Evolutionary conservation across 2,113 vertebrate species (phyloP).

Genomic region (Halichoerus grypus): DNA sequence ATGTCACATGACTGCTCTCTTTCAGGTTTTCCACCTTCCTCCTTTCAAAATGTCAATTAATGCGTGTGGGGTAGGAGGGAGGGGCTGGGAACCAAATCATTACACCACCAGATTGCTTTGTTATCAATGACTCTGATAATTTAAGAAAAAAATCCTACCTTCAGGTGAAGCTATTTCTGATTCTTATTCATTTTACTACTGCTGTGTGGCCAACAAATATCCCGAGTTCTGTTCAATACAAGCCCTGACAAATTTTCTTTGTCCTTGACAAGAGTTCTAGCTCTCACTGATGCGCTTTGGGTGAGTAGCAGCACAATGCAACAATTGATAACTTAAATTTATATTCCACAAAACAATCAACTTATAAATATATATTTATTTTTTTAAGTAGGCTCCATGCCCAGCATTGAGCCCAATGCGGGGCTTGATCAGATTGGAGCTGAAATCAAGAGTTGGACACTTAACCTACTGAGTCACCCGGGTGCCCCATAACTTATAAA

Average conservation of each 20-base stretch:
- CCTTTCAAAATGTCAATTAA: conserved; percentile 69
- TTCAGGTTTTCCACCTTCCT: conserved; percentile 53
- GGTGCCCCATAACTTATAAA: background rate
- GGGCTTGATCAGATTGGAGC: background rate
- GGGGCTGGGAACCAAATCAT: background rate
- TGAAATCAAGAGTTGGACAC: background rate
- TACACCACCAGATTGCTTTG: background rate
- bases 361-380: background rate
- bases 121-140: background rate
- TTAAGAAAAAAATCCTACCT: conserved; percentile 26
- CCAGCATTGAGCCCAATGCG: background rate
- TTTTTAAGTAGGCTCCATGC: background rate
- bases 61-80: background rate
- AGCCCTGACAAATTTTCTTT: background rate
- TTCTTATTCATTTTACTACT: conserved; percentile 42
- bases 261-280: background rate
- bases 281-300: background rate
- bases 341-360: background rate
- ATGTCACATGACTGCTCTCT: conserved; percentile 70
- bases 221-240: background rate
- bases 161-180: conserved; percentile 9
- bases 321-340: background rate
- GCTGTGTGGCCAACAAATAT: background rate
- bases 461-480: background rate
- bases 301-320: background rate